Base-by-base conservation (phyloP, 2,888 invertebrate species). In the Schizaphis graminum region DNA sequence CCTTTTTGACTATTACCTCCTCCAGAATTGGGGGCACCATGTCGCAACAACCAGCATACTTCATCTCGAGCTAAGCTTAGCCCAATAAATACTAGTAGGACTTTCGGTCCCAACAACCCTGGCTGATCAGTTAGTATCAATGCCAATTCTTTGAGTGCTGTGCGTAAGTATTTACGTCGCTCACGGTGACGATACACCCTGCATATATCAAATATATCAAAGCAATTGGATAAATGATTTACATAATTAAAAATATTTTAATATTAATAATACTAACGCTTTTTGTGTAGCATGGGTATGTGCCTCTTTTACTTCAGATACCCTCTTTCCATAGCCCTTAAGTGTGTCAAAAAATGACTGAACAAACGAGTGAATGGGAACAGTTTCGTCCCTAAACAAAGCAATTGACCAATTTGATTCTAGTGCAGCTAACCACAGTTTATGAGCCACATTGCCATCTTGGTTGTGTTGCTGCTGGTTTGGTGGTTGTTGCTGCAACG, bases 61-160 rank as follows among this genome's bases (percentile, higher is more conserved):
- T 99, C 99, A 96, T 99, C 99, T 95, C 99, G 97, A 0, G 99
- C 98, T 96, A 99, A 98, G 95, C 99, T 98, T 24, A 99, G 96
- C 0, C 98, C 99, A 97, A 99, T 99, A 96, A 99, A 98, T 95
- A 99, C 98, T 95, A 99, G 97, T 94, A 99, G 96, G 16, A 99
- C 98, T 96, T 99, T 99, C 0, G 99, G 99, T 0, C 99, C 99
- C 87, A 99, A 96, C 47, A 99, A 96, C 1, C 99, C 99, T 7
- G 99, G 99, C 96, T 99, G 99, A 96, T 99, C 99, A 35, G 99
- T 98, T 96, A 99, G 97, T 95, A 99, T 98, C 5, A 99, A 96
- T 1, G 98, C 98, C 95, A 99, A 96, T 96, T 99, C 99, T 96
- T 99, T 99, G 44, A 99, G 96, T 4, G 99, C 98, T 5, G 99